Base-by-base conservation (phyloP, 2,888 invertebrate species). In the Hofmannophila pseudospretella region DNA sequence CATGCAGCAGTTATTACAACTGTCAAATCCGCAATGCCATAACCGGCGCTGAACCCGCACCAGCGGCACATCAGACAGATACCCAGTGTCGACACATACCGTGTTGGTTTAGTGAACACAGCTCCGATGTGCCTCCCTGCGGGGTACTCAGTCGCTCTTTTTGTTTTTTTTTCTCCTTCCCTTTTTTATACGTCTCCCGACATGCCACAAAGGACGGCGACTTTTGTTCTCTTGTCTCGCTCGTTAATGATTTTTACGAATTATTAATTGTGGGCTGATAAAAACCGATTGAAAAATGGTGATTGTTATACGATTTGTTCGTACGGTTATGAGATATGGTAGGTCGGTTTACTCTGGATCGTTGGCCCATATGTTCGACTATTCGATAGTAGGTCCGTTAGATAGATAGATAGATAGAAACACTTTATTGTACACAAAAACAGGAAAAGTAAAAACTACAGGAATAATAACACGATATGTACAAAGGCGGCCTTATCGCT, bases 231-330 rank as follows among this genome's bases (percentile, higher is more conserved):
- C 77, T 66, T 76, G 81, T 82, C 78, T 77, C 68, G 74, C 64
- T 69, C 66, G 74, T 81, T 86, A 86, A 86, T 85, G 86, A 85
- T 84, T 82, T 82, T 81, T 77, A 81, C 79, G 81, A 72, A 79
- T 82, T 85, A 86, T 85, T 85, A 86, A 86, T 85, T 80, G 80
- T 78, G 63, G 65, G 48, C 58, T 58, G 70, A 75, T 77, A 77
- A 74, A 75, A 77, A 73, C 53, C 69, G 76, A 82, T 81, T 82
- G 78, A 82, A 77, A 79, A 78, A 80, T 82, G 75, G 68, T 70
- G 67, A 72, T 70, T 58, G 70, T 59, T 55, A 49, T 58, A 61
- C 63, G 62, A 67, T 71, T 70, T 69, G 69, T 69, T 58, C 49
- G 55, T 32, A 32, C 25, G 20, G 34, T 36, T 36, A 36, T 36